Base-by-base conservation (phyloP, 2,888 invertebrate species). In the Noctua pronuba region DNA sequence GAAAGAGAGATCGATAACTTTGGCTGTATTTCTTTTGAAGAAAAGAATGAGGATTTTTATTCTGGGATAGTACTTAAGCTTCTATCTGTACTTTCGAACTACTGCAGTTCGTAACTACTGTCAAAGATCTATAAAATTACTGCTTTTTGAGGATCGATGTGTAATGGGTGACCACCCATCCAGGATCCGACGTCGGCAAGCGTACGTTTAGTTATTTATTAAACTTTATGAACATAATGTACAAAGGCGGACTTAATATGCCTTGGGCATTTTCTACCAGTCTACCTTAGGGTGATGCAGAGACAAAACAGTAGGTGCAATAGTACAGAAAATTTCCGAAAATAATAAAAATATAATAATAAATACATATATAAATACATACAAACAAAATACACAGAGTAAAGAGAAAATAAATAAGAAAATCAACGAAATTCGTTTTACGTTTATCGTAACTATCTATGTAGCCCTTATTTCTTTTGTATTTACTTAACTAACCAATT, bases 11-110 rank as follows among this genome's bases (percentile, higher is more conserved):
- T 75, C 70, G 64, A 82, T 75, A 73, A 71, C 62, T 75, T 44
- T 73, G 41, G 64, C 60, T 75, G 46, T 79, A 67, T 85, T 73
- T 70, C 60, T 70, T 85, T 75, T 82, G 24, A 66, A 24, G 49
- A 49, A 58, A 58, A 65, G 73, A 72, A 46, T 31, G 1, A 65
- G 16, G 11, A 21, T 41, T 80, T 79, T 79, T 24, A 60, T 62
- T 62, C 35, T 62, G 62, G 35, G 62, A 35, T 72, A 10, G 46
- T 55, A 72, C 11, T 46, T 73, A 46, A 18, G 46, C 16, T 58
- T 16, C 11, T 58, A 35, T 28, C 2, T 58, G 35, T 73, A 21
- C 18, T 71, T 52, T 70, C 0, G 18, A 62, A 62, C 4, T 28
- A 16, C 16, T 21, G 21, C 21, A 18, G 21, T 35, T 10, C 21